phyloP scores from a whole-genome alignment of 2,888 invertebrate species.

The Andrena minutula region DNA sequence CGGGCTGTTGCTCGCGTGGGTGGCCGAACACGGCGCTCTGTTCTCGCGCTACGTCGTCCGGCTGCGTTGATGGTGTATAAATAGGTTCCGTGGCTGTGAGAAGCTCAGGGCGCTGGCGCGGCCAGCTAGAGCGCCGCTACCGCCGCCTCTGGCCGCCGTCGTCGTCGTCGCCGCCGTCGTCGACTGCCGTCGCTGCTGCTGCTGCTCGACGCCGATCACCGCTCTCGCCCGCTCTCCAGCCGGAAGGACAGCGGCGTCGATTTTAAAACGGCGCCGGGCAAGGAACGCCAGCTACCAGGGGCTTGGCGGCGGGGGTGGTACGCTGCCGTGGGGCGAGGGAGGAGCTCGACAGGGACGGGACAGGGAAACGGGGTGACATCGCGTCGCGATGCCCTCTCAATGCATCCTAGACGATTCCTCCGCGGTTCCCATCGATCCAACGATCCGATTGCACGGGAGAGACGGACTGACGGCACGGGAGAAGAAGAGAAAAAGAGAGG shows the following conservation, averaged over 20 bases:
- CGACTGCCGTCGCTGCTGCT: conserved; percentile 15
- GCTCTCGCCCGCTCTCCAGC: conserved; percentile 8
- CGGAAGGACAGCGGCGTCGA: not conserved
- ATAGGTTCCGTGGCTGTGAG: conserved; percentile 70
- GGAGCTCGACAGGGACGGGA: conserved; percentile 26
- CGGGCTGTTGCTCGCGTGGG: conserved; percentile 63
- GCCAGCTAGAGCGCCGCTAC: conserved; percentile 50
- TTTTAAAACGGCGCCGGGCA: conserved; percentile 24
- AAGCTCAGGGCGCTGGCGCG: conserved; percentile 64
- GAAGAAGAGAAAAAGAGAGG: conserved; percentile 10
- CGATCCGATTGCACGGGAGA: conserved; percentile 5
- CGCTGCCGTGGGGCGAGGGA: not conserved
- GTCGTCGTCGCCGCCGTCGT: conserved; percentile 5
- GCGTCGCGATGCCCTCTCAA: conserved; percentile 10
- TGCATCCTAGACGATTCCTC: conserved; percentile 18
- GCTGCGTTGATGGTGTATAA: conserved; percentile 74
- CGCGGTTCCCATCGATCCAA: not conserved
- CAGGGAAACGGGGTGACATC: conserved; percentile 33
- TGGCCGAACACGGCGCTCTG: conserved; percentile 64
- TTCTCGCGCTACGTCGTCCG: conserved; percentile 66
- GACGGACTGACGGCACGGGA: conserved; percentile 15
- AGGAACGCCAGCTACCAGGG: conserved; percentile 33
- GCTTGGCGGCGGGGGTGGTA: not conserved
- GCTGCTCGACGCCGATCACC: conserved; percentile 9
- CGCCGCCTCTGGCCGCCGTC: conserved; percentile 49